Percentiles rank a stretch among this genome's conserved stretches.
These are phyloP conservation scores for Prosapia bicincta DNA, from an alignment of 2,888 invertebrate species.

Conservation along the genomic window DNA sequence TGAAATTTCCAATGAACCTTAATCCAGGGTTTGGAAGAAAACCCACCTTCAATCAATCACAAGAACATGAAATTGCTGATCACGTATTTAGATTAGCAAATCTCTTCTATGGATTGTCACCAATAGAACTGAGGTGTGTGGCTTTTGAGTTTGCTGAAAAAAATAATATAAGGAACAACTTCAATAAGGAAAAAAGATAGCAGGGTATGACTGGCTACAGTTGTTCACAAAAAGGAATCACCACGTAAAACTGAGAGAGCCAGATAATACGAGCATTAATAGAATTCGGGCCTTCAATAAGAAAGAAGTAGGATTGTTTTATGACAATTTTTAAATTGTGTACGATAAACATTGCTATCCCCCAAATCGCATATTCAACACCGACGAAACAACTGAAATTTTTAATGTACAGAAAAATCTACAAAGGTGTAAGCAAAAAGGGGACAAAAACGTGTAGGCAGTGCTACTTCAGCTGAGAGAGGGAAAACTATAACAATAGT, in stretches of 20 bases:
- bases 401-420: slow-evolving; percentile 15
- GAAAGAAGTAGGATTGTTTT: slow-evolving; percentile 11
- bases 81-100: slow-evolving; percentile 17
- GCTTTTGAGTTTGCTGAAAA: slow-evolving; percentile 18
- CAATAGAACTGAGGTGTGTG: slow-evolving; percentile 18
- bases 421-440: neutral
- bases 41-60: slow-evolving; percentile 18
- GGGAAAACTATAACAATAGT: neutral
- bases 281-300: slow-evolving; percentile 13
- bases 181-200: slow-evolving; percentile 18
- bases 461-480: neutral
- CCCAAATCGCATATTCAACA: slow-evolving; percentile 30
- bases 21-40: slow-evolving; percentile 8
- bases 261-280: slow-evolving; percentile 16
- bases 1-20: slow-evolving; percentile 2
- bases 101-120: slow-evolving; percentile 27
- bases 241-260: slow-evolving; percentile 13
- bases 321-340: slow-evolving; percentile 16
- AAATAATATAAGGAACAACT: slow-evolving; percentile 32
- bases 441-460: neutral
- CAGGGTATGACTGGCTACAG: slow-evolving; percentile 35
- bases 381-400: slow-evolving; percentile 34
- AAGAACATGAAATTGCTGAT: slow-evolving; percentile 22
- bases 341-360: neutral
- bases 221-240: slow-evolving; percentile 24